These are phyloP conservation scores for Bostrychus sinensis DNA, from an alignment of 2,113 vertebrate genomes.

Conservation along the genomic window DNA sequence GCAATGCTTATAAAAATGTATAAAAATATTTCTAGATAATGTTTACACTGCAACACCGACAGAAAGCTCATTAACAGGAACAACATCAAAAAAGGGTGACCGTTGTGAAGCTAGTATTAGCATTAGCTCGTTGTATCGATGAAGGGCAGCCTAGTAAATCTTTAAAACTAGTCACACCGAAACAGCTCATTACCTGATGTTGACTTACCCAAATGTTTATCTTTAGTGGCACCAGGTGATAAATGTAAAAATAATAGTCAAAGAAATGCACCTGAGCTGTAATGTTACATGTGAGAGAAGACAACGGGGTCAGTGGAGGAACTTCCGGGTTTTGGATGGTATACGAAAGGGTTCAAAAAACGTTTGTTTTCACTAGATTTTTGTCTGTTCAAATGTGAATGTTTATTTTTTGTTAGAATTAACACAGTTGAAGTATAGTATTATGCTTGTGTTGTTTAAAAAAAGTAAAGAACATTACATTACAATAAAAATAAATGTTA, in stretches of 20 bases:
- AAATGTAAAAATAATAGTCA: not conserved
- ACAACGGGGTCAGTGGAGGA: rapidly evolving
- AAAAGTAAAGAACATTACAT: too few species aligned
- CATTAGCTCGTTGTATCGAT: not conserved
- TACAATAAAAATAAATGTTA: too few species aligned
- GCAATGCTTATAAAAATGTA: too few species aligned
- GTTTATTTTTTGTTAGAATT: too few species aligned
- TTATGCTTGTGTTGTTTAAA: too few species aligned
- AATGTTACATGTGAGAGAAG: not conserved
- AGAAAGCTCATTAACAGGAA: too few species aligned
- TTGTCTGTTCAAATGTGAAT: too few species aligned
- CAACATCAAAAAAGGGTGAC: not conserved
- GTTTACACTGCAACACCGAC: too few species aligned
- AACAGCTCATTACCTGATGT: not conserved
- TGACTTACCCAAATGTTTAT: not conserved
- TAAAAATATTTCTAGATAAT: not conserved
- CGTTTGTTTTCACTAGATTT: not conserved
- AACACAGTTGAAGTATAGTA: too few species aligned
- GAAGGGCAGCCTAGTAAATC: not conserved
- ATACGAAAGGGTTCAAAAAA: not conserved
- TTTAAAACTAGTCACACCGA: not conserved
- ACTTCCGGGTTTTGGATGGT: slow-evolving; percentile 49
- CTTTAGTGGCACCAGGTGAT: too few species aligned
- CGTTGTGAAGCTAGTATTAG: not conserved
- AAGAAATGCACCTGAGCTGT: not conserved